phyloP scores from a whole-genome alignment of 2,888 invertebrate genomes.

The Sepioteuthis lessoniana region DNA sequence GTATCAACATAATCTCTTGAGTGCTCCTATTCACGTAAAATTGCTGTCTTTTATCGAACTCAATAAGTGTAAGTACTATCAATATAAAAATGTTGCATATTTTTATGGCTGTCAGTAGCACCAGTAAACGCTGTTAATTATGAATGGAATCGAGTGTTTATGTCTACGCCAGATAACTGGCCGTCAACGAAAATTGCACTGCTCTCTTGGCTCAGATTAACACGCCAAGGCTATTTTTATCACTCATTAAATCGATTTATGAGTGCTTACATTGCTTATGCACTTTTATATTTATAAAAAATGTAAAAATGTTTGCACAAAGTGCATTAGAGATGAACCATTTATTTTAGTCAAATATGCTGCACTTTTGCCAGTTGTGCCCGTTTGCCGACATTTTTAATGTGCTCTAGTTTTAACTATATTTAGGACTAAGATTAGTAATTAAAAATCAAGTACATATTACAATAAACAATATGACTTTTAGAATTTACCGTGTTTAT shows the following conservation, averaged over 20 bases:
- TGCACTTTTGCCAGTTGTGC: too few relatives aligned
- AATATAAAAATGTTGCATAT: neutral
- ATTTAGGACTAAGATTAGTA: too few relatives aligned
- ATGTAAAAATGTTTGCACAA: neutral
- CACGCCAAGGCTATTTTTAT: neutral
- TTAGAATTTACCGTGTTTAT: too few relatives aligned
- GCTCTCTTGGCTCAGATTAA: neutral
- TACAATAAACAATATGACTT: too few relatives aligned
- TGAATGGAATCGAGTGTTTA: neutral
- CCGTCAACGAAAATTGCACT: neutral
- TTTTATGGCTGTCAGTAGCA: slow-evolving; percentile 14
- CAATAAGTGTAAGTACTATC: neutral
- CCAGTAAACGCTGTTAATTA: neutral
- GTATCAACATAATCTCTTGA: too few relatives aligned
- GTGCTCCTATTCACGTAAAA: neutral
- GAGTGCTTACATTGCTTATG: neutral
- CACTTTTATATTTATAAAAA: neutral
- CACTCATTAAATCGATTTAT: neutral
- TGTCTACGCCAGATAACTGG: neutral
- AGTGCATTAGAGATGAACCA: too few relatives aligned
- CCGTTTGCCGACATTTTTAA: too few relatives aligned
- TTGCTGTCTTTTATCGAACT: neutral
- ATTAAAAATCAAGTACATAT: too few relatives aligned
- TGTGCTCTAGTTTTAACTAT: too few relatives aligned
- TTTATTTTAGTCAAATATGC: too few relatives aligned